Evolutionary conservation across 2,888 invertebrate species (phyloP).

Genomic region (Sicus ferrugineus): DNA sequence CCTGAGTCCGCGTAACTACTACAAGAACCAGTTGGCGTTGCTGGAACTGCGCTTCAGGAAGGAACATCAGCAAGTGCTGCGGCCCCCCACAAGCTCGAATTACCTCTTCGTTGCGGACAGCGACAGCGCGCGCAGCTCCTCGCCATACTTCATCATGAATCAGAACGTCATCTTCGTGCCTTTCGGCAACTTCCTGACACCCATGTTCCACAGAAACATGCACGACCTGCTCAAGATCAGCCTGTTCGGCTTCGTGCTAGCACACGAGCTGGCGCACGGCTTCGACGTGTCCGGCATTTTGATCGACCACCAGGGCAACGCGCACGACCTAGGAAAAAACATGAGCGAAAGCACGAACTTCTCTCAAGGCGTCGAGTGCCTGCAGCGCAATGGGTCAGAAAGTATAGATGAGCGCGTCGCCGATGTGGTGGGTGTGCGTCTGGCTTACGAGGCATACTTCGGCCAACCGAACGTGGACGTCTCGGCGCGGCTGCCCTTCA

Average conservation of each 20-base stretch:
- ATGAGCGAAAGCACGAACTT: slow-evolving; percentile 39
- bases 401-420: slow-evolving; percentile 53
- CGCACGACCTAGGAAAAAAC: slow-evolving; percentile 23
- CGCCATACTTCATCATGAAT: slow-evolving; percentile 49
- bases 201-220: slow-evolving; percentile 42
- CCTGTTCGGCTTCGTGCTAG: slow-evolving; percentile 53
- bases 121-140: slow-evolving; percentile 41
- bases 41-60: slow-evolving; percentile 41
- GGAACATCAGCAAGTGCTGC: slow-evolving; percentile 30
- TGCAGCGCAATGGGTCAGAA: slow-evolving; percentile 42
- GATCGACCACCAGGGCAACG: slow-evolving; percentile 46
- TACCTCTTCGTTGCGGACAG: slow-evolving; percentile 26
- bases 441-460: slow-evolving; percentile 50
- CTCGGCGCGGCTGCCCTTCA: not conserved
- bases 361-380: slow-evolving; percentile 36
- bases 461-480: slow-evolving; percentile 4
- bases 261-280: slow-evolving; percentile 56
- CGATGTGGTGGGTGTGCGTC: slow-evolving; percentile 52
- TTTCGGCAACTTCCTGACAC: slow-evolving; percentile 48
- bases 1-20: slow-evolving; percentile 41
- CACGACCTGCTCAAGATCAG: slow-evolving; percentile 51
- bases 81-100: not conserved
- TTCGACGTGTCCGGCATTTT: slow-evolving; percentile 48
- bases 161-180: slow-evolving; percentile 55
- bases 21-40: slow-evolving; percentile 46